These are phyloP conservation scores for Eptesicus fuscus DNA, from an alignment of 2,113 vertebrate species.

Conservation along the genomic window DNA sequence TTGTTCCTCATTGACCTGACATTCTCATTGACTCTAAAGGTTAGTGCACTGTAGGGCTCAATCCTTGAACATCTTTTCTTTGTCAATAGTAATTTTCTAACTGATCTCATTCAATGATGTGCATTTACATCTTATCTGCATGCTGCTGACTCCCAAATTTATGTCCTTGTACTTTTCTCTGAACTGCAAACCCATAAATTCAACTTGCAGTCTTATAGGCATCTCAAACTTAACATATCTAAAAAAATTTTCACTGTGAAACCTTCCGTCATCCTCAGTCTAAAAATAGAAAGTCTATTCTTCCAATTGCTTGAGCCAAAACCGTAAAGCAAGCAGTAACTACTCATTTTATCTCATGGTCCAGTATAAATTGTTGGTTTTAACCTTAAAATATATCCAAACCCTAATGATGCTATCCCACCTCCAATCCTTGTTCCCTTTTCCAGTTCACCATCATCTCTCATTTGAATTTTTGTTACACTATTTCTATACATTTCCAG, in stretches of 20 bases:
- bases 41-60: background rate
- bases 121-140: background rate
- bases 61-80: background rate
- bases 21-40: background rate
- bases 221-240: background rate
- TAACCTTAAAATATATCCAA: background rate
- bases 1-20: background rate
- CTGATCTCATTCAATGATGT: background rate
- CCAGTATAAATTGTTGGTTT: background rate
- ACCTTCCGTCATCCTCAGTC: background rate
- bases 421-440: background rate
- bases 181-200: background rate
- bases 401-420: background rate
- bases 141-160: background rate
- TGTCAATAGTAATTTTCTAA: background rate
- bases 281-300: background rate
- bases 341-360: background rate
- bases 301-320: background rate
- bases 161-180: background rate
- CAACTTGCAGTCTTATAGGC: background rate
- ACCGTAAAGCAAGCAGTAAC: background rate
- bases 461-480: background rate
- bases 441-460: background rate
- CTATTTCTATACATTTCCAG: background rate
- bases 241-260: background rate